Base-by-base conservation (phyloP, 2,888 invertebrate genomes). In the Philhelius pedissequus region DNA sequence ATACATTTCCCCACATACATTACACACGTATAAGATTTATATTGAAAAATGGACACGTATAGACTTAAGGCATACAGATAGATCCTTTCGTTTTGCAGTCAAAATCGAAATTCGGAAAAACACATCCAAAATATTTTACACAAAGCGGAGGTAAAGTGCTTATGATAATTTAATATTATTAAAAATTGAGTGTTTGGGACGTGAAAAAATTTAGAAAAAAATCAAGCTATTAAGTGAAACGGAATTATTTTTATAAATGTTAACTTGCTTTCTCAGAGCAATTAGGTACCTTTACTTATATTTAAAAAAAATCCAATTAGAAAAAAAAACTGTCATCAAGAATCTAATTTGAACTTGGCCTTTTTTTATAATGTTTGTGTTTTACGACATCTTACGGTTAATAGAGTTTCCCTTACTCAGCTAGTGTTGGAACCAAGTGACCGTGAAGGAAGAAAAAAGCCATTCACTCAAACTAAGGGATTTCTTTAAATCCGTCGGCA, bases 31-130 rank as follows among this genome's bases (percentile, higher is more conserved):
- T 73, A 75, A 74, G 69, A 56, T 66, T 69, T 54, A 43, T 52
- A 43, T 20, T 48, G 11, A 74, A 74, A 79, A 66, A 69, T 66
- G 58, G 58, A 70, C 38, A 79, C 50, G 66, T 69, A 79, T 74
- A 83, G 79, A 69, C 79, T 75, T 83, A 66, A 69, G 50, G 58
- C 68, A 70, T 40, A 74, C 79, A 70, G 64, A 69, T 48, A 62
- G 64, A 52, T 79, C 79, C 69, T 83, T 79, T 79, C 74, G 74
- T 70, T 64, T 74, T 79, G 64, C 79, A 79, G 79, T 83, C 79
- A 79, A 83, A 83, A 74, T 75, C 74, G 64, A 75, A 79, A 74
- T 83, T 79, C 69, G 79, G 83, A 83, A 83, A 83, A 79, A 83
- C 79, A 45, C 83, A 83, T 83, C 79, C 32, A 74, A 56, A 79